Conservation (phyloP, 1,140 invertebrate genomes). For the Oscheius sp. region DNA sequence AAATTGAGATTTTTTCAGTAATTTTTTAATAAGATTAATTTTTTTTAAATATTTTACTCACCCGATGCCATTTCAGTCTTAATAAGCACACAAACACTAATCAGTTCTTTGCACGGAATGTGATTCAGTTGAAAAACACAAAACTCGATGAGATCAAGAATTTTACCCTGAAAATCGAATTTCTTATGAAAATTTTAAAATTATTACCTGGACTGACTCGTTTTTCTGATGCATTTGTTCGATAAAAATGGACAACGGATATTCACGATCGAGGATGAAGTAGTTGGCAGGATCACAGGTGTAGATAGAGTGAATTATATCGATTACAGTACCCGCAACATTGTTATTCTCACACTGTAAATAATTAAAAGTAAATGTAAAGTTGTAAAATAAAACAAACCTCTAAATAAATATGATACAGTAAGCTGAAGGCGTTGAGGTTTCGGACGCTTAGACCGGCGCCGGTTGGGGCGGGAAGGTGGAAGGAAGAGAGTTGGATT, state of each 20-base stretch:
- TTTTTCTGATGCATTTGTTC: constrained; percentile 89
- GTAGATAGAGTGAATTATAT: constrained; percentile 92
- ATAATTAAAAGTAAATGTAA: background rate
- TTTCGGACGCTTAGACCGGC: constrained; percentile 47
- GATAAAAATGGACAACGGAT: constrained; percentile 89
- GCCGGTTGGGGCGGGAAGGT: constrained; percentile 43
- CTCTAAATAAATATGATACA: constrained; percentile 51
- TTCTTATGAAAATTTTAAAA: constrained; percentile 11
- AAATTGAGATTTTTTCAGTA: no score
- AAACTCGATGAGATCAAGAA: constrained; percentile 91
- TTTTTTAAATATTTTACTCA: no score
- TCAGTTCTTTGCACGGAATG: constrained; percentile 81
- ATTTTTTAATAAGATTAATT: no score
- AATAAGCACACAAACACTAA: constrained; percentile 77
- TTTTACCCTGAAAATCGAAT: constrained; percentile 71
- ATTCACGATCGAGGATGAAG: constrained; percentile 92
- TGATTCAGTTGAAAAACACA: constrained; percentile 95
- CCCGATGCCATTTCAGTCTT: constrained; percentile 74
- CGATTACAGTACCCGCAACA: constrained; percentile 81
- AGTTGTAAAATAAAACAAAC: background rate
- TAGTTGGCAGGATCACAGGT: constrained; percentile 97
- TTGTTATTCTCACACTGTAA: constrained; percentile 43
- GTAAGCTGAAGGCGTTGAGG: constrained; percentile 52
- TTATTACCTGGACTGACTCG: constrained; percentile 76
- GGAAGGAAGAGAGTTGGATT: constrained; percentile 50